Evolutionary conservation across 2,797 vertebrate genomes (phyloP), one percentile per base, ranked within the genome.

Genomic region (Coranthus polyacanthus): DNA sequence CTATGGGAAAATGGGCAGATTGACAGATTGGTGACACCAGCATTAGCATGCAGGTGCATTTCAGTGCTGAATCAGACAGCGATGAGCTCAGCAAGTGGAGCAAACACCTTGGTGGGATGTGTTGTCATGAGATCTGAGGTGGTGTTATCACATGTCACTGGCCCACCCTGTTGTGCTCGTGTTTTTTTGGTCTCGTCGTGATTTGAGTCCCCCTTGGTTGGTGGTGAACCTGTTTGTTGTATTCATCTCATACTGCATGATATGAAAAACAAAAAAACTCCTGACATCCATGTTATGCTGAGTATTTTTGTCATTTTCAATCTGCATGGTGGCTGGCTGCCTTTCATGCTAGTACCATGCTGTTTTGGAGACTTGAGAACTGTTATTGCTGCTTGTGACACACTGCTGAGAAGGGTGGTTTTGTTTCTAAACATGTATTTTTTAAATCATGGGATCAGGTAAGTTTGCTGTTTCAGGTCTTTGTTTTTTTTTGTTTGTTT

Each of bases 191-290:
- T 71, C 53, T 82, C 16, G 59, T 72, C 75, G 71, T 49, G 57
- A 66, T 44, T 55, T 17, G 36, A 75, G 65, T 81, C 62, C 63
- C 62, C 61, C 45, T 64, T 64, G 83, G 81, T 92, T 89, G 89
- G 85, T 87, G 85, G 81, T 83, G 75, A 84, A 85, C 78, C 81
- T 89, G 89, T 91, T 90, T 93, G 90, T 89, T 84, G 66, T 76
- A 81, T 87, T 85, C 90, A 92, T 93, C 88, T 90, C 92, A 90
- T 90, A 41, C 77, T 88, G 82, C 91, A 92, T 92, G 90, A 82
- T 78, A 76, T 85, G 46, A 1, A 45, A 24, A 20, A 52, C 50
- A 72, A 82, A 84, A 64, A 85, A 64, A 12, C 16, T 79, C 61
- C 58, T 66, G 82, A 85, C 73, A 60, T 82, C 11, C 85, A 85